A percentile compares a stretch with the other conserved stretches of the same genome.
phyloP scores from a whole-genome alignment of 2,888 invertebrate species.

The Dicranocentrus wangi region DNA sequence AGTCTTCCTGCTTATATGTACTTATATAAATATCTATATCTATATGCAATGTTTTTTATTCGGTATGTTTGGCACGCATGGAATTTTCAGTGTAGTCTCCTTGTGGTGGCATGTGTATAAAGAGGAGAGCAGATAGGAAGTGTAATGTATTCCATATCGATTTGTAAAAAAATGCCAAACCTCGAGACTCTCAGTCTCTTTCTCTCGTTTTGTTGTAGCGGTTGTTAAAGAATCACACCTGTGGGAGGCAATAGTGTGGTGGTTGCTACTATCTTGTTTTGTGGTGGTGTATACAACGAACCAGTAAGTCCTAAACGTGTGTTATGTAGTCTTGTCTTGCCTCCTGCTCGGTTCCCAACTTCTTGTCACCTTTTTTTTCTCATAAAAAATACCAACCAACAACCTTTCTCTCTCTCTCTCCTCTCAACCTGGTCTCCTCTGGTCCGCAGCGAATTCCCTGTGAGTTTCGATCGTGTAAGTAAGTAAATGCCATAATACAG shows the following conservation, averaged over 20 bases:
- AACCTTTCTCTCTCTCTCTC: neutral
- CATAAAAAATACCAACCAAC: neutral
- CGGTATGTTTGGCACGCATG: no score
- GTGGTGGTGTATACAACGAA: constrained; percentile 9
- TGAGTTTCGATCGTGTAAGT: constrained; percentile 23
- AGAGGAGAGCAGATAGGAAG: constrained; percentile 5
- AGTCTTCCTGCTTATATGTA: no score
- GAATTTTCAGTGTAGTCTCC: no score
- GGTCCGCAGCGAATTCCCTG: constrained; percentile 4
- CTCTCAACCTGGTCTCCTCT: neutral
- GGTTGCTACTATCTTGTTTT: constrained; percentile 40
- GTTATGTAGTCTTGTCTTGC: constrained; percentile 14
- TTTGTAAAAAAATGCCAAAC: constrained; percentile 54
- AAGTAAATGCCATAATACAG: constrained; percentile 23
- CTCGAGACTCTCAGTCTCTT: constrained; percentile 32
- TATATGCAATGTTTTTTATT: no score
- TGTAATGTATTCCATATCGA: constrained; percentile 61
- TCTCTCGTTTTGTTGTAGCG: constrained; percentile 25
- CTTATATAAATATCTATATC: no score
- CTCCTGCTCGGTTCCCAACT: constrained; percentile 11
- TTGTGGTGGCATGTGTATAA: neutral
- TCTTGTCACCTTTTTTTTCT: constrained; percentile 24
- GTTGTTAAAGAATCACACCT: constrained; percentile 60
- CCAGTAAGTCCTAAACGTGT: neutral
- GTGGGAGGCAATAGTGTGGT: constrained; percentile 57